Conservation (phyloP, 2,888 invertebrate species). For the Vesta saturnalis region DNA sequence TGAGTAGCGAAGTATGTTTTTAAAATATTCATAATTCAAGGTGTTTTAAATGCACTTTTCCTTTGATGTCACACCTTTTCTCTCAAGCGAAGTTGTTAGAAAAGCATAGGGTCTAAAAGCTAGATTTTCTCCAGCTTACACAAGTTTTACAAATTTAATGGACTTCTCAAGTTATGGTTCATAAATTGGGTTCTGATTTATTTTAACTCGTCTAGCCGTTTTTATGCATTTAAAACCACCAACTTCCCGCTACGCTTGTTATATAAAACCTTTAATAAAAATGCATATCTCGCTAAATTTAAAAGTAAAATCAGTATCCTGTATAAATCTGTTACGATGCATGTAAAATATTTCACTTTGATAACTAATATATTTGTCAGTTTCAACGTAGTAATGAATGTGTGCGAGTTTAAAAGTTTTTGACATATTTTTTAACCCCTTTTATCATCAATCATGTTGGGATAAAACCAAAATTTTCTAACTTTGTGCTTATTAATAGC, state of each 20-base stretch:
- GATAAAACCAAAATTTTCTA: neutral
- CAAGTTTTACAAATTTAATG: neutral
- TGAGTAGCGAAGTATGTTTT: neutral
- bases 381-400: neutral
- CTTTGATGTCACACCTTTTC: neutral
- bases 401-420: neutral
- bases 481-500: neutral
- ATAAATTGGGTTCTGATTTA: neutral
- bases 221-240: neutral
- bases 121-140: neutral
- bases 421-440: slow-evolving; percentile 4
- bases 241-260: neutral
- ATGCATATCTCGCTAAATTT: too few species aligned
- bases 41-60: neutral
- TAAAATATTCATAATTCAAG: slow-evolving; percentile 6
- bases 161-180: neutral
- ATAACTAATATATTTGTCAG: neutral
- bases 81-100: neutral
- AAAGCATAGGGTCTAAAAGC: neutral
- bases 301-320: too few species aligned
- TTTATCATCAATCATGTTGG: slow-evolving; percentile 4
- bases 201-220: neutral
- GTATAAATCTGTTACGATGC: neutral
- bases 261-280: too few species aligned
- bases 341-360: neutral